Conservation (phyloP, 2,113 vertebrate species). For the Microtus richardsoni region DNA sequence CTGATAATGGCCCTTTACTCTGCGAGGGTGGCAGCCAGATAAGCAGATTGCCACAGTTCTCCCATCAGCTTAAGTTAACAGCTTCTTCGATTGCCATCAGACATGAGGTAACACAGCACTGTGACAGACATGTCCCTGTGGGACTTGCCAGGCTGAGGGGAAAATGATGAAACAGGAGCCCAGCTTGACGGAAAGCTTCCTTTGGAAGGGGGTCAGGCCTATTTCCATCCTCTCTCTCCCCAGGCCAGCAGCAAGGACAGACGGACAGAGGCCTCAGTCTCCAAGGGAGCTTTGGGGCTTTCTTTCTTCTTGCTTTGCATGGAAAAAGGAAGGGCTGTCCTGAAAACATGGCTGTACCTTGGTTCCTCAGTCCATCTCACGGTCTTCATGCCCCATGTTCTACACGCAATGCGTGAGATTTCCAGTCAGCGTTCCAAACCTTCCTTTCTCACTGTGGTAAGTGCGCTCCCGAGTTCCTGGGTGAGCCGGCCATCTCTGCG, state of each 20-base stretch:
- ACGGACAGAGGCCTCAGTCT: not conserved
- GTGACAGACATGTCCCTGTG: constrained; percentile 44
- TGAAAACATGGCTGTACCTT: not conserved
- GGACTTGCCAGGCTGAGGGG: not conserved
- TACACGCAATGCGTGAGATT: not conserved
- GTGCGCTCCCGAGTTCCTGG: not conserved
- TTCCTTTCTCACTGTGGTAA: not conserved
- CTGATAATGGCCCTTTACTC: constrained; percentile 78
- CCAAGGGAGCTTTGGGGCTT: not conserved
- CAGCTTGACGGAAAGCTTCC: not conserved
- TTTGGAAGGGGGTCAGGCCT: rapidly evolving
- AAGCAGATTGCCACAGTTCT: constrained; percentile 69
- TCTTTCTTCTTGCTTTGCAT: not conserved
- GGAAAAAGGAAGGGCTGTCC: not conserved
- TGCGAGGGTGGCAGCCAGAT: constrained; percentile 76
- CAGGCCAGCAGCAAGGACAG: not conserved
- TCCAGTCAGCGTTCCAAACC: not conserved
- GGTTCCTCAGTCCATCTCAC: not conserved
- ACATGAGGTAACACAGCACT: not conserved
- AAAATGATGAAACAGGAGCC: not conserved
- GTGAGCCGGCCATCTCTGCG: not conserved
- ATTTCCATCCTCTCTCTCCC: not conserved
- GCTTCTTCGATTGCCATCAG: not conserved
- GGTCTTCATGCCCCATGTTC: not conserved
- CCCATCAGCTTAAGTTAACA: constrained; percentile 50